A percentile compares a stretch with the other conserved stretches of the same genome.
These are phyloP conservation scores for Andrena flavipes DNA, from an alignment of 2,888 invertebrate genomes.

Conservation along the genomic window DNA sequence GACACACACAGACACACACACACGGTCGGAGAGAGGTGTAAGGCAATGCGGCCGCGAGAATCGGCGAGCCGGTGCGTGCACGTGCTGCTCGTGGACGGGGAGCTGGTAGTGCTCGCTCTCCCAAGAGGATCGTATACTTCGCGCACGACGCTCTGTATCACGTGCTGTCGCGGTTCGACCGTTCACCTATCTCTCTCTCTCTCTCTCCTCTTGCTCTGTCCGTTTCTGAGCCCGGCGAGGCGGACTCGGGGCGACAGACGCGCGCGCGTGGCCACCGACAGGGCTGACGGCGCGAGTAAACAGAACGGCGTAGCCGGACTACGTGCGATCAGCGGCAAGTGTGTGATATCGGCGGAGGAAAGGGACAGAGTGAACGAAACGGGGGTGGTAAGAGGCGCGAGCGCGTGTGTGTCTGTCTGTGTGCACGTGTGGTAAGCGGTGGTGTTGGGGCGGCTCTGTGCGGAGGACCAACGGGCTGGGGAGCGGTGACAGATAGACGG, in stretches of 20 bases:
- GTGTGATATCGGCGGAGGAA: constrained; percentile 21
- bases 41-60: constrained; percentile 14
- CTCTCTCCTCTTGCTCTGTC: neutral
- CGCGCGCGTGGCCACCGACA: constrained; percentile 51
- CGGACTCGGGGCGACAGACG: constrained; percentile 14
- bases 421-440: constrained; percentile 18
- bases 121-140: constrained; percentile 3
- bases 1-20: constrained; percentile 69
- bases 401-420: constrained; percentile 11
- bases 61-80: constrained; percentile 34
- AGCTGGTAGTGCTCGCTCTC: neutral
- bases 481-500: constrained; percentile 36
- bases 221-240: neutral
- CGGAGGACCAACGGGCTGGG: constrained; percentile 28
- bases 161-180: constrained; percentile 5
- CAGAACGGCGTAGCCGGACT: constrained; percentile 27
- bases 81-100: constrained; percentile 4
- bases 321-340: constrained; percentile 9
- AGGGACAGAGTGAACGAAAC: constrained; percentile 34
- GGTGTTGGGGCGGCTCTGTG: constrained; percentile 8
- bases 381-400: constrained; percentile 56
- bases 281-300: constrained; percentile 27
- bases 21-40: constrained; percentile 48
- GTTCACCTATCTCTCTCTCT: neutral
- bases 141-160: constrained; percentile 3